phyloP scores from a whole-genome alignment of 2,888 invertebrate genomes.

The Limnephilus marmoratus region DNA sequence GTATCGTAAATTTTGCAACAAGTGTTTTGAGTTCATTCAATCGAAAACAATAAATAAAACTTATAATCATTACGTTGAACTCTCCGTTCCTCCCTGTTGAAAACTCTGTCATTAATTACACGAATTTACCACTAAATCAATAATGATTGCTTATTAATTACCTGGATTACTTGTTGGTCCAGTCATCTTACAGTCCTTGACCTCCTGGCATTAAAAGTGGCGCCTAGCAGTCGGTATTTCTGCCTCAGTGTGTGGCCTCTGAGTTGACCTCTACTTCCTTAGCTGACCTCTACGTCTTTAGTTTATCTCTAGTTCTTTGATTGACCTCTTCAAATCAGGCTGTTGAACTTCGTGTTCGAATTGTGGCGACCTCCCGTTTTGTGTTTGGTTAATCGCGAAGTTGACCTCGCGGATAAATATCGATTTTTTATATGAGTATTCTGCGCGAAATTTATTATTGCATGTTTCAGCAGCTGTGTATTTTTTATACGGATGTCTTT shows the following conservation, averaged over 20 bases:
- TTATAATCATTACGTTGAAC: background rate
- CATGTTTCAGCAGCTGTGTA: background rate
- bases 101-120: background rate
- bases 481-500: background rate
- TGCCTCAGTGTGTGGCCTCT: background rate
- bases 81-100: background rate
- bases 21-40: background rate
- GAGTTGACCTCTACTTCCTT: background rate
- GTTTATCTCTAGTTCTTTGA: background rate
- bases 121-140: background rate
- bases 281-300: background rate
- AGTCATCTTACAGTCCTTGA: background rate
- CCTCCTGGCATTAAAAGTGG: constrained; percentile 12
- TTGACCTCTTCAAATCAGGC: constrained; percentile 29
- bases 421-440: background rate
- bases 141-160: background rate
- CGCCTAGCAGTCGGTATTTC: background rate
- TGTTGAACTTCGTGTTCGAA: constrained; percentile 29
- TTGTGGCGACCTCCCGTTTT: constrained; percentile 23
- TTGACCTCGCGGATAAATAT: background rate
- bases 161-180: background rate
- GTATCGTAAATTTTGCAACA: background rate
- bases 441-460: background rate
- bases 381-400: background rate
- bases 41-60: background rate